A percentile compares a stretch with the other conserved stretches of the same genome.
Evolutionary conservation across 53 echinoderm and acorn worm species (phyloP).

Genomic region (Holothuria leucospilota): DNA sequence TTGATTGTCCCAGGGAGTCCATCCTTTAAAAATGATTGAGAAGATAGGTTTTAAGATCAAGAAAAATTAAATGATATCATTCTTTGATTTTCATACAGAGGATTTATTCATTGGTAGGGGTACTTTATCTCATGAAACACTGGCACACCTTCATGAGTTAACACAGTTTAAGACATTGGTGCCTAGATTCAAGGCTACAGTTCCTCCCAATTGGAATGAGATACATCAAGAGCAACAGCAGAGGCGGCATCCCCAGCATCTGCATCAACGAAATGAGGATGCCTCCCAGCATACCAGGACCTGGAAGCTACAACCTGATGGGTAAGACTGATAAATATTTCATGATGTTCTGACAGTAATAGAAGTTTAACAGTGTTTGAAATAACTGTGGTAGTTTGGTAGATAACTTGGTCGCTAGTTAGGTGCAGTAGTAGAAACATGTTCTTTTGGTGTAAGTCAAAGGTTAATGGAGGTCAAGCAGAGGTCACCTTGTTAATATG

Average conservation of each 20-base stretch:
- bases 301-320: slow-evolving; percentile 95
- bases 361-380: neutral
- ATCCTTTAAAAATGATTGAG: too few relatives aligned
- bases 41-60: too few relatives aligned
- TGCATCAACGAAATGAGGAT: slow-evolving; percentile 94
- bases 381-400: neutral
- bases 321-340: slow-evolving; percentile 55
- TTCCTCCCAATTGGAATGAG: slow-evolving; percentile 97
- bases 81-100: neutral
- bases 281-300: slow-evolving; percentile 97
- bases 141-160: slow-evolving; percentile 77
- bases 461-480: too few relatives aligned
- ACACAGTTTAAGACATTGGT: slow-evolving; percentile 98
- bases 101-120: slow-evolving; percentile 40
- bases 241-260: slow-evolving; percentile 96
- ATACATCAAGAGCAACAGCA: slow-evolving; percentile 99
- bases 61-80: too few relatives aligned
- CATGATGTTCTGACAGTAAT: too few relatives aligned
- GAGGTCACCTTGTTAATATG: too few relatives aligned
- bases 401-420: neutral
- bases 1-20: too few relatives aligned
- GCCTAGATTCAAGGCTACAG: slow-evolving; percentile 95
- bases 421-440: too few relatives aligned
- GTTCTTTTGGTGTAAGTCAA: too few relatives aligned
- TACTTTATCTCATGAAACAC: slow-evolving; percentile 67